Evolutionary conservation across 2,888 invertebrate genomes (phyloP).

Genomic region (Balanococcus diminutus): DNA sequence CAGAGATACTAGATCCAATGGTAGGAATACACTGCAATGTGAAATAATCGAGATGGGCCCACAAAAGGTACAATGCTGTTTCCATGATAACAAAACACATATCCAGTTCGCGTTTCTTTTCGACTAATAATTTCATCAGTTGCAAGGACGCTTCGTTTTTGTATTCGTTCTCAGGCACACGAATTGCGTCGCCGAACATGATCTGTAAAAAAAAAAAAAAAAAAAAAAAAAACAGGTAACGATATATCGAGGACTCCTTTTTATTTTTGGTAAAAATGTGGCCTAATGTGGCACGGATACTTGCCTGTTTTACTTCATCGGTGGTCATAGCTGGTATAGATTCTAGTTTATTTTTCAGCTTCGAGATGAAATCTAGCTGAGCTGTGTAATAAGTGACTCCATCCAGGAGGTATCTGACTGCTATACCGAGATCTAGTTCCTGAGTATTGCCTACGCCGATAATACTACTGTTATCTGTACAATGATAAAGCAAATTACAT

Average conservation of each 20-base stretch:
- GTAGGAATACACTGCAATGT: constrained; percentile 44
- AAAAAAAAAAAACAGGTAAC: too few species aligned
- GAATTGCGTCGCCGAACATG: constrained; percentile 11
- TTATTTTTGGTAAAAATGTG: not conserved
- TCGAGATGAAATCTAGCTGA: constrained; percentile 64
- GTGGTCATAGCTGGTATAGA: constrained; percentile 62
- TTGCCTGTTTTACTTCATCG: constrained; percentile 49
- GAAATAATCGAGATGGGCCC: constrained; percentile 73
- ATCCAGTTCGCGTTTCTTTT: constrained; percentile 47
- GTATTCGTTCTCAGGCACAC: constrained; percentile 18
- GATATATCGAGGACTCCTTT: too few species aligned
- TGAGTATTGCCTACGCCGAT: constrained; percentile 48
- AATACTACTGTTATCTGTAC: constrained; percentile 38
- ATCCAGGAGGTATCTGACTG: constrained; percentile 66
- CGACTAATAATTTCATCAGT: constrained; percentile 40
- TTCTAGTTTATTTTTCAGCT: constrained; percentile 63
- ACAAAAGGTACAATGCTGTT: constrained; percentile 75
- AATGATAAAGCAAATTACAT: too few species aligned
- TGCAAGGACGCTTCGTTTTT: constrained; percentile 48
- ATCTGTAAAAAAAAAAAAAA: not conserved
- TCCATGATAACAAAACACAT: constrained; percentile 66
- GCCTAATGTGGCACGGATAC: not conserved
- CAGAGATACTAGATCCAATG: constrained; percentile 57
- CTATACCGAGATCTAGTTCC: constrained; percentile 62
- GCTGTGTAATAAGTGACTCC: constrained; percentile 66